Base-by-base conservation (phyloP, 1,140 invertebrate species). In the Parasteatoda tepidariorum region DNA sequence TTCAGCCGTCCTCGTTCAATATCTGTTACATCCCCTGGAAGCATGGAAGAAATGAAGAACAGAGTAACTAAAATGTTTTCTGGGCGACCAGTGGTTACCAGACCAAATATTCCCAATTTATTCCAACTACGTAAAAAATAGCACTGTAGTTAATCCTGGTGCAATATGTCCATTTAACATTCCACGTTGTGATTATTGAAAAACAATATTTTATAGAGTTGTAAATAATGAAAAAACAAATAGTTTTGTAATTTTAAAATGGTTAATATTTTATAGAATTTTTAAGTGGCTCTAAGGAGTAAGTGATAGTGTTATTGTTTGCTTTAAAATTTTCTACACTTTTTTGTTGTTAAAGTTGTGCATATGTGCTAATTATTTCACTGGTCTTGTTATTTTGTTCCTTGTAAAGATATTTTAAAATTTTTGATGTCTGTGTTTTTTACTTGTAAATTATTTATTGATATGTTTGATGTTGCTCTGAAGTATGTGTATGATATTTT, bases 11-110 rank as follows among this genome's bases (percentile, higher is more conserved):
- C 55, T 41, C 84, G 24, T 66, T 48, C 73, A 0, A 62, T 61
- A 81, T 85, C 59, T 64, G 67, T 85, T 3, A 82, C 48, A 34
- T 62, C 70, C 38, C 62, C 76, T 83, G 81, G 71, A 84, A 90
- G 91, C 15, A 91, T 92, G 54, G 92, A 92, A 86, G 92, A 92
- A 38, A 91, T 92, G 90, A 89, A 90, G 28, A 91, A 92, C 78
- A 89, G 90, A 85, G 89, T 92, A 84, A 91, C 90, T 30, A 92
- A 92, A 84, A 92, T 92, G 75, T 92, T 92, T 85, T 90, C 90
- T 41, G 61, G 62, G 7, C 85, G 86, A 70, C 88, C 90, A 15
- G 34, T 41, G 41, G 84, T 55, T 30, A 9, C 67, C 1, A 79
- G 73, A 18, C 62, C 85, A 9, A 86, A 85, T 57, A 84, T 86